Percentiles rank a stretch among this genome's conserved stretches.
Evolutionary conservation across 1,140 invertebrate species (phyloP).

Genomic region (Dendroctonus valens): DNA sequence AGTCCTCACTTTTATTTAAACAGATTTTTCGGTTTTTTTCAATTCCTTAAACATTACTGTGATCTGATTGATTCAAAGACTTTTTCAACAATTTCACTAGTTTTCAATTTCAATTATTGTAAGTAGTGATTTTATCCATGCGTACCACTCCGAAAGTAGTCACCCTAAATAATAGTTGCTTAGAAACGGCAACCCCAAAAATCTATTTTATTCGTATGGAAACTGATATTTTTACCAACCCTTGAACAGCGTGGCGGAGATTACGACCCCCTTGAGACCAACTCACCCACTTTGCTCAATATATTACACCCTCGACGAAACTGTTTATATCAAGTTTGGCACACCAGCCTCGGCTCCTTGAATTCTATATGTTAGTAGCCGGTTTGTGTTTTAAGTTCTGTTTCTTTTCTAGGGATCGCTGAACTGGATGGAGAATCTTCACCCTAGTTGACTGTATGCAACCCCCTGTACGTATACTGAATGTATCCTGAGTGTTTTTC

Average conservation of each 20-base stretch:
- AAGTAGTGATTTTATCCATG: too few species aligned
- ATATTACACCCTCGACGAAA: constrained; percentile 4
- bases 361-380: not conserved
- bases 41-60: not conserved
- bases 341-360: not conserved
- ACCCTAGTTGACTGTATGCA: constrained; percentile 40
- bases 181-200: not conserved
- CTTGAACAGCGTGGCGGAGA: constrained; percentile 33
- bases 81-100: not conserved
- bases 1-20: too few species aligned
- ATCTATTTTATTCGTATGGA: not conserved
- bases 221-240: constrained; percentile 39
- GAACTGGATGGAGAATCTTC: constrained; percentile 5
- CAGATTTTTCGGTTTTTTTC: too few species aligned
- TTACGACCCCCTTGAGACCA: constrained; percentile 19
- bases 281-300: constrained; percentile 26
- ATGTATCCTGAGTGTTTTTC: constrained; percentile 97
- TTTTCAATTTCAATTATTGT: not conserved
- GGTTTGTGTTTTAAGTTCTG: not conserved
- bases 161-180: not conserved
- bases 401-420: constrained; percentile 10
- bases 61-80: not conserved
- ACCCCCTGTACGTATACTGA: constrained; percentile 98
- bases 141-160: too few species aligned
- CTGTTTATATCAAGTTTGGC: constrained; percentile 7